Conservation (phyloP, 2,113 vertebrate genomes). For the Podiceps cristatus region DNA sequence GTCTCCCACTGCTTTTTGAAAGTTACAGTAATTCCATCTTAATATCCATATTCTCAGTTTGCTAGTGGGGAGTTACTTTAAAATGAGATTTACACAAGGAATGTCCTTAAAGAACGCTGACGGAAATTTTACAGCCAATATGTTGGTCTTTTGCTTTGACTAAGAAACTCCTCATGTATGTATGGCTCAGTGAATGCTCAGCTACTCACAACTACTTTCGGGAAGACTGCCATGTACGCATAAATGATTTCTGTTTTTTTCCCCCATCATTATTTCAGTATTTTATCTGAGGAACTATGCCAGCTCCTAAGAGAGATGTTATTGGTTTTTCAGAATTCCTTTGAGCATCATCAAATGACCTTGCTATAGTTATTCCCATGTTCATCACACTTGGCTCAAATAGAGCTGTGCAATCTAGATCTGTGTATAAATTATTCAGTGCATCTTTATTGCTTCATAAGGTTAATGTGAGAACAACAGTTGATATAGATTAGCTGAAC, state of each 20-base stretch:
- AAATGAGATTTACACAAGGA: not conserved
- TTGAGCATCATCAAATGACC: not conserved
- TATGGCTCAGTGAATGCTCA: not conserved
- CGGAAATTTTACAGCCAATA: not conserved
- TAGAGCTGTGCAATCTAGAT: not conserved
- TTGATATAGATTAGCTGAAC: not conserved
- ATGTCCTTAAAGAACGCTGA: not conserved
- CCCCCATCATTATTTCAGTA: not conserved
- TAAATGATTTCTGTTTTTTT: not conserved
- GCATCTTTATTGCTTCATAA: conserved; percentile 21
- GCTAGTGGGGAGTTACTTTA: not conserved
- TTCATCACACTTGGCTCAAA: conserved; percentile 17
- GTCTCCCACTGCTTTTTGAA: not conserved
- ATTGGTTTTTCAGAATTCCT: not conserved
- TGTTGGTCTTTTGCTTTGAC: not conserved
- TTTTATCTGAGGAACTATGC: not conserved
- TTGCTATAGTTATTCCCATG: not conserved
- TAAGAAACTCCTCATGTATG: accelerated
- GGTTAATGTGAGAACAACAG: not conserved
- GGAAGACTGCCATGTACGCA: not conserved
- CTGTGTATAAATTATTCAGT: conserved; percentile 51
- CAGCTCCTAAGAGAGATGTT: not conserved
- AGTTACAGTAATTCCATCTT: not conserved
- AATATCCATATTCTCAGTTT: not conserved
- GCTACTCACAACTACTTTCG: not conserved